Conservation (phyloP, 2,113 vertebrate genomes). For the Nicator chloris region DNA sequence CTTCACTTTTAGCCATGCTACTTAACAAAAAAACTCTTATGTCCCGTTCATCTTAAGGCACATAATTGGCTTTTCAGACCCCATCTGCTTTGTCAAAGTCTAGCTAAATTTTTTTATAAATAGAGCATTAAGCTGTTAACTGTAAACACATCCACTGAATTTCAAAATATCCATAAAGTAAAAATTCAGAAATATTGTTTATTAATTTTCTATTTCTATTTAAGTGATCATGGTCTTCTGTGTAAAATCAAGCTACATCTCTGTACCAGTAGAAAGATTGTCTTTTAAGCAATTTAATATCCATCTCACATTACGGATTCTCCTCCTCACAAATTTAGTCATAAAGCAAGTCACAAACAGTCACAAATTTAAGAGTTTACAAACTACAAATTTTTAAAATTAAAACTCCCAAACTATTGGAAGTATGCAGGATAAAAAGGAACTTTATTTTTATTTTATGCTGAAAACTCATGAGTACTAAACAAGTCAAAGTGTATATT, state of each 20-base stretch:
- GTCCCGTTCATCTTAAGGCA: neutral
- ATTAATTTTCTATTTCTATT: neutral
- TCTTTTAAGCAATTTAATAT: neutral
- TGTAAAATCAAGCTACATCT: neutral
- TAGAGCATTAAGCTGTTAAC: neutral
- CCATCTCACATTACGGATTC: neutral
- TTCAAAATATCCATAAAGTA: neutral
- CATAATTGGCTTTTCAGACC: neutral
- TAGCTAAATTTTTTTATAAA: neutral
- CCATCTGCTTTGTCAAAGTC: neutral
- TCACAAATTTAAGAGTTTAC: neutral
- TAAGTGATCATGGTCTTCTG: neutral
- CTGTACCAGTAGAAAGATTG: neutral
- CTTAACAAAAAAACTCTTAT: neutral
- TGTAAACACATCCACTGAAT: neutral
- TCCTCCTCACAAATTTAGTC: neutral
- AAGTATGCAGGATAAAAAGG: neutral
- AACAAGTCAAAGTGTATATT: constrained; percentile 40
- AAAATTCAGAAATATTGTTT: neutral
- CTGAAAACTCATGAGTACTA: constrained; percentile 30
- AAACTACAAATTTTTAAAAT: neutral
- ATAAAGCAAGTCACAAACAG: constrained; percentile 27
- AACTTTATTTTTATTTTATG: constrained; percentile 41
- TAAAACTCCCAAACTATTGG: neutral
- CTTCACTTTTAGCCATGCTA: constrained; percentile 38